Evolutionary conservation across 1,140 invertebrate species (phyloP).

Genomic region (Orussus abietinus): DNA sequence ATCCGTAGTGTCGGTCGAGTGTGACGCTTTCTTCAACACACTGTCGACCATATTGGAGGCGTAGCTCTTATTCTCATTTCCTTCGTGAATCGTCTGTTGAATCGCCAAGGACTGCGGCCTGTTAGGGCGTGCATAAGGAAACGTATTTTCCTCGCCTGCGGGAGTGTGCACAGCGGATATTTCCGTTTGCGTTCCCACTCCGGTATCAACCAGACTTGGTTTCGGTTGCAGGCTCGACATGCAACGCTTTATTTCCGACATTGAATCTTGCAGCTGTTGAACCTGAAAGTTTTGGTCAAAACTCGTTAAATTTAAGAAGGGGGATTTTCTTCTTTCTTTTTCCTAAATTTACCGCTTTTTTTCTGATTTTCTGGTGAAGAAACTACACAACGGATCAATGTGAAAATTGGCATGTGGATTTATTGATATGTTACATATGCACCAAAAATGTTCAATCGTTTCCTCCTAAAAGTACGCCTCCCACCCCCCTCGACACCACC

Average conservation of each 20-base stretch:
- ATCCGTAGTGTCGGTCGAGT: constrained; percentile 45
- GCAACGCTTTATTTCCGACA: constrained; percentile 70
- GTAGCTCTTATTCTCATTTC: constrained; percentile 38
- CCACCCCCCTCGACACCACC: too few relatives aligned
- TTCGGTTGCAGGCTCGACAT: constrained; percentile 58
- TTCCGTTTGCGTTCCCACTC: constrained; percentile 72
- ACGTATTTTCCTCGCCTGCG: constrained; percentile 45
- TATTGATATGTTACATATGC: too few relatives aligned
- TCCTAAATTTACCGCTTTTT: too few relatives aligned
- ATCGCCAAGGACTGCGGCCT: constrained; percentile 46
- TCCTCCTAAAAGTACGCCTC: too few relatives aligned
- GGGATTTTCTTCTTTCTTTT: too few relatives aligned
- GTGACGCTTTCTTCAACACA: constrained; percentile 41
- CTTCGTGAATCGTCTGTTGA: constrained; percentile 46
- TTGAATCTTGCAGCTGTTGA: constrained; percentile 69
- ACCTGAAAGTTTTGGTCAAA: too few relatives aligned
- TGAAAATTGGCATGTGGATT: too few relatives aligned
- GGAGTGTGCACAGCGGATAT: constrained; percentile 72
- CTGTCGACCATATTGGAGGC: constrained; percentile 33
- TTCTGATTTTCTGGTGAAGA: too few relatives aligned
- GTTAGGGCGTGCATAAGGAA: constrained; percentile 38
- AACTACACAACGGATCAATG: too few relatives aligned
- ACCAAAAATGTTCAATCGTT: too few relatives aligned
- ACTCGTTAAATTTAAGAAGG: too few relatives aligned
- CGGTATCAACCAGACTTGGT: constrained; percentile 48